Evolutionary conservation across 2,797 vertebrate species (phyloP).

Genomic region (Orientallactaga sibirica): DNA sequence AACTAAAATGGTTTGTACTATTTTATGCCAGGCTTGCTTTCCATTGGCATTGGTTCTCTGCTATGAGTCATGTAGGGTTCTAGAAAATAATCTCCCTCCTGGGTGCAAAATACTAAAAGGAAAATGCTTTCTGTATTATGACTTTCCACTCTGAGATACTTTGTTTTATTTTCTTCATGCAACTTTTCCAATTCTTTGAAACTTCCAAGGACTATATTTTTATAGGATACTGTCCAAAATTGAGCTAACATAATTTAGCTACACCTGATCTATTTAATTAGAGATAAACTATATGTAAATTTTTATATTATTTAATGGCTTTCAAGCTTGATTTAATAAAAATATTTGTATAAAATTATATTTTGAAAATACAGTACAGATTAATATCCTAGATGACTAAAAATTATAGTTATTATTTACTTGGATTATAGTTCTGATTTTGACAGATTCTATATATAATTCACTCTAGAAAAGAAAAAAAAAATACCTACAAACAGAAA

Average conservation of each 20-base stretch:
- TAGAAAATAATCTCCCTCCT: conserved; percentile 49
- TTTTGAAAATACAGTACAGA: conserved; percentile 55
- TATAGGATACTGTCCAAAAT: conserved; percentile 33
- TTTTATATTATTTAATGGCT: conserved; percentile 29
- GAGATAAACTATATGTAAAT: conserved; percentile 6
- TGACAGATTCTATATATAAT: not conserved
- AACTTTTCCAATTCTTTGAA: conserved; percentile 19
- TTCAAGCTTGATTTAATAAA: conserved; percentile 51
- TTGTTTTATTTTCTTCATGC: conserved; percentile 54
- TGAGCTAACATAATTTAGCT: conserved; percentile 51
- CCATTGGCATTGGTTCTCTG: not conserved
- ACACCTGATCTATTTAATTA: conserved; percentile 41
- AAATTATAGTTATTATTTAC: conserved; percentile 45
- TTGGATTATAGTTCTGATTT: conserved; percentile 52
- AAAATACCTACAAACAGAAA: conserved; percentile 31
- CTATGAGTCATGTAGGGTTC: not conserved
- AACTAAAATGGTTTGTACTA: conserved; percentile 51
- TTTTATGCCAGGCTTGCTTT: conserved; percentile 9
- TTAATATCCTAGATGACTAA: conserved; percentile 18
- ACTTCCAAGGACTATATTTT: conserved; percentile 58
- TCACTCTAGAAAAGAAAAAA: not conserved
- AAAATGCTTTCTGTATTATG: conserved; percentile 50
- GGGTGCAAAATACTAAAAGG: conserved; percentile 20
- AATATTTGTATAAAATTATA: conserved; percentile 9
- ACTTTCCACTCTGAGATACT: conserved; percentile 26